Evolutionary conservation across 2,113 vertebrate species (phyloP), one percentile per base, ranked within the genome.

Genomic region (Nesogale talazaci): DNA sequence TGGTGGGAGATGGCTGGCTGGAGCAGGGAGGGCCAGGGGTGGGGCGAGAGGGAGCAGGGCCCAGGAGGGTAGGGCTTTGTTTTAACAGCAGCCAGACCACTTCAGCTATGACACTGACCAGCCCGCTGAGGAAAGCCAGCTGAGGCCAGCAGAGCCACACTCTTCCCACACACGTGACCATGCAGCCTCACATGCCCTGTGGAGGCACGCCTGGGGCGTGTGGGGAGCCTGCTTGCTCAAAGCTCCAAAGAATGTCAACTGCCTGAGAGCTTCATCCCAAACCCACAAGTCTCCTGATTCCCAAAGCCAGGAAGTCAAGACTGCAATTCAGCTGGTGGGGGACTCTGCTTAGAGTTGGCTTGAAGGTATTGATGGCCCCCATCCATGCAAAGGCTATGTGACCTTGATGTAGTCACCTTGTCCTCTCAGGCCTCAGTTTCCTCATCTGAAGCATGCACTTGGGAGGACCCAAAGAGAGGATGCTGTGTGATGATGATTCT

Each of bases 391-490:
- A 76, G 52, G 27, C 74, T 79, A 29, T 1, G 14, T 90, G 76
- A 82, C 63, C 81, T 82, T 88, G 69, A 78, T 10, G 27, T 61
- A 78, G n/a, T 20, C 63, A 59, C 34, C 25, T 25, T 36, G 12
- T 83, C 70, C 69, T 46, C 63, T 46, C 69, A 31, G 56, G 57
- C 19, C 63, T 84, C 22, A 29, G 5, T 76, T 83, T 74, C 19
- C 52, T 86, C 67, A 57, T 23, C 70, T 80, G 46, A 56, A 76
- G 87, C 52, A 59, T 46, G 12, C 17, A 46, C 17, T 59, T 38
- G 36, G 56, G 79, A 96, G 72, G 57, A 29, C n/a, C 7, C 76
- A 63, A 87, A 86, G 56, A 85, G 84, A 46, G 17, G 86, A 78
- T 10, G 5, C 12, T 3, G 5, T 14, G 23, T 78, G 38, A 36